phyloP scores from a whole-genome alignment of 1,140 invertebrate species.

The Brachionus manjavacas region DNA sequence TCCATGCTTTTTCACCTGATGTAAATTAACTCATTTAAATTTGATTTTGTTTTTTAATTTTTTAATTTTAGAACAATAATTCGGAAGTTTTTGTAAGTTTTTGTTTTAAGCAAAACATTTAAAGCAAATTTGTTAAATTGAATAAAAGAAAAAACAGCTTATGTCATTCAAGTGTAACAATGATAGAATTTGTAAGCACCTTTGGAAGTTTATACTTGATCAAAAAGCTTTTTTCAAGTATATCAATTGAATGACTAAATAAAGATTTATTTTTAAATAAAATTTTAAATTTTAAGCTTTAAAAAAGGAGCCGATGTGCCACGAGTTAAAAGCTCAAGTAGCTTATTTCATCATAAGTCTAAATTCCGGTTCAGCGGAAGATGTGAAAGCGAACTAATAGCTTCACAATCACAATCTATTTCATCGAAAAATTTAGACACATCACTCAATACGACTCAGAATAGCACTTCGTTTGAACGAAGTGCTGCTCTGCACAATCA shows the following conservation, averaged over 20 bases:
- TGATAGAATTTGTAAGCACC: constrained; percentile 30
- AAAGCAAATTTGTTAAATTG: background rate
- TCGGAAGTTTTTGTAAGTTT: constrained; percentile 14
- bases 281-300: constrained; percentile 5
- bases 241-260: too few relatives aligned
- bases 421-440: background rate
- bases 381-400: constrained; percentile 32
- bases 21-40: background rate
- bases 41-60: background rate
- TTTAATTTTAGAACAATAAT: background rate
- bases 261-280: background rate
- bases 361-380: constrained; percentile 28
- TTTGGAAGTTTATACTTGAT: constrained; percentile 35
- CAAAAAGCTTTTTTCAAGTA: constrained; percentile 42
- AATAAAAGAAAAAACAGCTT: background rate
- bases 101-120: background rate
- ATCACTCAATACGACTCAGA: background rate
- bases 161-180: constrained; percentile 38
- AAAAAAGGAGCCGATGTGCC: constrained; percentile 29
- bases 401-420: background rate
- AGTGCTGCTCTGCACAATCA: background rate
- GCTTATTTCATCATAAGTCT: constrained; percentile 9
- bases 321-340: constrained; percentile 23
- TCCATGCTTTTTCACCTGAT: constrained; percentile 21
- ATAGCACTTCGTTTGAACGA: constrained; percentile 4